These are phyloP conservation scores for Emmelina monodactyla DNA, from an alignment of 2,888 invertebrate genomes.

Conservation along the genomic window DNA sequence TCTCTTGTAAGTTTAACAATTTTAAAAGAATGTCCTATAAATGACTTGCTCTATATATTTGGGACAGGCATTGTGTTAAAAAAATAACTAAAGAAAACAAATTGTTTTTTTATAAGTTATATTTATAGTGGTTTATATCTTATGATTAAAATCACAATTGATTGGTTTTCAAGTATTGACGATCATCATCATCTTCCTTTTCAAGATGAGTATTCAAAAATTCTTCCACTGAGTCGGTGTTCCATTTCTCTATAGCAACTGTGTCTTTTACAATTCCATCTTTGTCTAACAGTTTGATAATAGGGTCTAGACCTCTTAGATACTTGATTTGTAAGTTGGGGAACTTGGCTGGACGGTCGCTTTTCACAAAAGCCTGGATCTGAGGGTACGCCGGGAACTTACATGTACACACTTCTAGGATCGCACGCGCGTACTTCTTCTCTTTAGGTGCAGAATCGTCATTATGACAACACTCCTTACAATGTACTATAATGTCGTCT, in stretches of 20 bases:
- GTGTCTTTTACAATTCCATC: slow-evolving; percentile 85
- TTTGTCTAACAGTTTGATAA: slow-evolving; percentile 88
- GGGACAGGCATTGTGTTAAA: too few species aligned
- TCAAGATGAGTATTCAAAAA: slow-evolving; percentile 90
- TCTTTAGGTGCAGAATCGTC: slow-evolving; percentile 72
- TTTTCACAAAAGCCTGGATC: slow-evolving; percentile 97
- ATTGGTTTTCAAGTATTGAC: slow-evolving; percentile 69
- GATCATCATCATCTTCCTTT: slow-evolving; percentile 62
- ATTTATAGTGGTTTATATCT: too few species aligned
- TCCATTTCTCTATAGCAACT: slow-evolving; percentile 97
- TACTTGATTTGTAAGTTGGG: slow-evolving; percentile 93
- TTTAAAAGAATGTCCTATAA: slow-evolving; percentile 1
- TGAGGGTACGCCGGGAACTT: slow-evolving; percentile 98
- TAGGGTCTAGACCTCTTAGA: slow-evolving; percentile 92
- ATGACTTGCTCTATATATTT: slow-evolving; percentile 4
- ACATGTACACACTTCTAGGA: slow-evolving; percentile 96
- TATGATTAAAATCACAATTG: slow-evolving; percentile 38
- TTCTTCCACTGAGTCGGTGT: slow-evolving; percentile 97
- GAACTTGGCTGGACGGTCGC: slow-evolving; percentile 88
- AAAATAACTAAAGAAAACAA: too few species aligned
- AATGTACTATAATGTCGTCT: slow-evolving; percentile 71
- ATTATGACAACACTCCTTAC: slow-evolving; percentile 81
- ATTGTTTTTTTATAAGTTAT: too few species aligned
- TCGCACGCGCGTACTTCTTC: slow-evolving; percentile 88
- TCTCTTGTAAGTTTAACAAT: slow-evolving; percentile 67